Conservation (phyloP, 53 echinoderm and acorn worm species). For the Apostichopus leukothele region DNA sequence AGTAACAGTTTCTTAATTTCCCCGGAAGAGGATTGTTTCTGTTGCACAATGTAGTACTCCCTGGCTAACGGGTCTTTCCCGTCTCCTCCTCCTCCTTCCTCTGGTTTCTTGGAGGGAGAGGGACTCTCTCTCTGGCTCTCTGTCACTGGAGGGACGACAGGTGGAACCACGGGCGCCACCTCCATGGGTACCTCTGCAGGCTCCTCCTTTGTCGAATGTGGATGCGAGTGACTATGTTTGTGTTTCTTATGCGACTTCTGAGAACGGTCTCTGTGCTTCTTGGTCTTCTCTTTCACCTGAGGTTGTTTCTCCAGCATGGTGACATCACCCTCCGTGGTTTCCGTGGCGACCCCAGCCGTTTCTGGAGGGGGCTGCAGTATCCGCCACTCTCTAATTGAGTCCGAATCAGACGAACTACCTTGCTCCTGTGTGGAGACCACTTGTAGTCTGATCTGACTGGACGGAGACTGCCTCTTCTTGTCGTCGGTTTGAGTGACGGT, state of each 20-base stretch:
- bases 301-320: slow-evolving; percentile 45
- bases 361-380: slow-evolving; percentile 10
- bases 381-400: slow-evolving; percentile 30
- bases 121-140: slow-evolving; percentile 44
- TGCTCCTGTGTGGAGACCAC: slow-evolving; percentile 46
- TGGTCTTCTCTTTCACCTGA: slow-evolving; percentile 73
- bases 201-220: slow-evolving; percentile 69
- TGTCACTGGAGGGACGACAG: slow-evolving; percentile 1
- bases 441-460: slow-evolving; percentile 41
- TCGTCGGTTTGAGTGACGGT: slow-evolving; percentile 20
- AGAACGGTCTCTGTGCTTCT: slow-evolving; percentile 86
- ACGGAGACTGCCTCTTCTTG: slow-evolving; percentile 40
- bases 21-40: slow-evolving; percentile 77
- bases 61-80: slow-evolving; percentile 51
- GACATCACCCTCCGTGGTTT: slow-evolving; percentile 64
- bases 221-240: slow-evolving; percentile 68
- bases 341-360: slow-evolving; percentile 41
- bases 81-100: not conserved
- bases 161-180: not conserved
- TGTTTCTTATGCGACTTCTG: slow-evolving; percentile 83
- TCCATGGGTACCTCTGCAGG: slow-evolving; percentile 11
- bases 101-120: slow-evolving; percentile 36
- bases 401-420: slow-evolving; percentile 15
- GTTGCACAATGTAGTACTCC: slow-evolving; percentile 89
- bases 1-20: slow-evolving; percentile 93